A percentile compares a stretch with the other conserved stretches of the same genome.
Evolutionary conservation across 2,113 vertebrate species (phyloP).

Genomic region (Canis aureus): DNA sequence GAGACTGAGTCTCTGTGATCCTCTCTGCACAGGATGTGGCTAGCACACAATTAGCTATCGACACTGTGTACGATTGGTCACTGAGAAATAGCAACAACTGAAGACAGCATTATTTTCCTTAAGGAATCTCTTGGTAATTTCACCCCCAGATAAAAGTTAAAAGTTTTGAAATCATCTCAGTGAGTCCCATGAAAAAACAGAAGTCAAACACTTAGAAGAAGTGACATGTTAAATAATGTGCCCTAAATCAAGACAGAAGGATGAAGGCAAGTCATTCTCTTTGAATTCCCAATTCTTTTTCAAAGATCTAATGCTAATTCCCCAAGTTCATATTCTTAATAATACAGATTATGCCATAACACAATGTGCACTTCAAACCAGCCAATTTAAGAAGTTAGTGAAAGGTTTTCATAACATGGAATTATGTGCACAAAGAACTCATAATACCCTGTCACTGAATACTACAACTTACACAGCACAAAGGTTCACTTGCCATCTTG

Average conservation of each 20-base stretch:
- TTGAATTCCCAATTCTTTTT: slow-evolving; percentile 19
- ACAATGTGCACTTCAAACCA: slow-evolving; percentile 75
- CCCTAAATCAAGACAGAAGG: slow-evolving; percentile 16
- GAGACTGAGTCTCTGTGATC: rapidly evolving
- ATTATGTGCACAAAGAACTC: slow-evolving; percentile 75
- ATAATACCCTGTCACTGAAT: slow-evolving; percentile 66
- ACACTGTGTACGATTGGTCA: neutral
- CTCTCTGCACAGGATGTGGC: neutral
- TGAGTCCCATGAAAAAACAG: slow-evolving; percentile 38
- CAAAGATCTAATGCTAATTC: slow-evolving; percentile 74
- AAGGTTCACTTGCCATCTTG: neutral
- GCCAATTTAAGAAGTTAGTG: slow-evolving; percentile 71
- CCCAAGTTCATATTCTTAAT: slow-evolving; percentile 73
- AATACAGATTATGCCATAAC: slow-evolving; percentile 69
- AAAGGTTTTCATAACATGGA: slow-evolving; percentile 81
- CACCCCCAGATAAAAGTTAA: neutral
- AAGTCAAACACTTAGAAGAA: slow-evolving; percentile 35
- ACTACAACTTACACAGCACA: slow-evolving; percentile 63
- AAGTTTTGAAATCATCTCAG: slow-evolving; percentile 57
- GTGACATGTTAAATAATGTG: slow-evolving; percentile 9
- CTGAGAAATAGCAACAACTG: neutral
- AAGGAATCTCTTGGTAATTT: neutral
- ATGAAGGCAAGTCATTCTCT: slow-evolving; percentile 50
- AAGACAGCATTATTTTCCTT: neutral
- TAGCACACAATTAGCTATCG: neutral